Percentiles rank a stretch among this genome's conserved stretches.
Evolutionary conservation across 2,113 vertebrate genomes (phyloP).

Genomic region (Xiphophorus maculatus): DNA sequence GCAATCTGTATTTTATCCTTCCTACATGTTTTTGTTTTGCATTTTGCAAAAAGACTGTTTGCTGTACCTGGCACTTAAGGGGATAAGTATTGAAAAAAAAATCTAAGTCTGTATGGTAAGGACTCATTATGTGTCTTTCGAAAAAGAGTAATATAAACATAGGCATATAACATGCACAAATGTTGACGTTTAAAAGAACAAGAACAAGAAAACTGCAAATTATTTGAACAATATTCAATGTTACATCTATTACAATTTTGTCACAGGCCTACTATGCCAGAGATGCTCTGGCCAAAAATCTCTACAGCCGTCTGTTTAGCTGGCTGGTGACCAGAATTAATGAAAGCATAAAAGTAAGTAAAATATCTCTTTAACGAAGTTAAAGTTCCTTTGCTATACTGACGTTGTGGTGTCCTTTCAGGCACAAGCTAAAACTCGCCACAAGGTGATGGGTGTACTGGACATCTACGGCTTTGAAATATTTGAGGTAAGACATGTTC

Average conservation of each 20-base stretch:
- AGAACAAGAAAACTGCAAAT: background rate
- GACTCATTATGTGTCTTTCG: too few relatives aligned
- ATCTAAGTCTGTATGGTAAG: too few relatives aligned
- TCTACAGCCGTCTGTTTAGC: conserved; percentile 95
- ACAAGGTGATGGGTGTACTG: conserved; percentile 99
- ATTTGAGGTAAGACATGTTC: conserved; percentile 89
- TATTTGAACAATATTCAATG: background rate
- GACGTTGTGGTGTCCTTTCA: conserved; percentile 59
- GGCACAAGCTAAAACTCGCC: conserved; percentile 92
- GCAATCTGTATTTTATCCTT: too few relatives aligned
- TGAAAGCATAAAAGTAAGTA: conserved; percentile 95
- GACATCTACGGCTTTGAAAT: conserved; percentile 99
- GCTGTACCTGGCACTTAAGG: too few relatives aligned
- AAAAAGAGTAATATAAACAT: too few relatives aligned
- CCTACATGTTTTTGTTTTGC: too few relatives aligned
- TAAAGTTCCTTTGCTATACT: background rate
- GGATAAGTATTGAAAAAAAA: too few relatives aligned
- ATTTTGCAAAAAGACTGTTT: too few relatives aligned
- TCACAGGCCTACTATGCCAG: conserved; percentile 95
- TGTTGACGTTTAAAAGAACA: background rate
- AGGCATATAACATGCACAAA: too few relatives aligned
- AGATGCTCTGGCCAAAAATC: conserved; percentile 97
- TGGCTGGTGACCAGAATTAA: conserved; percentile 98
- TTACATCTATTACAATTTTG: conserved; percentile 2
- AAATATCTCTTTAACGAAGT: background rate